A percentile compares a stretch with the other conserved stretches of the same genome.
Conservation (phyloP, 2,113 vertebrate genomes). For the Labrus mixtus region DNA sequence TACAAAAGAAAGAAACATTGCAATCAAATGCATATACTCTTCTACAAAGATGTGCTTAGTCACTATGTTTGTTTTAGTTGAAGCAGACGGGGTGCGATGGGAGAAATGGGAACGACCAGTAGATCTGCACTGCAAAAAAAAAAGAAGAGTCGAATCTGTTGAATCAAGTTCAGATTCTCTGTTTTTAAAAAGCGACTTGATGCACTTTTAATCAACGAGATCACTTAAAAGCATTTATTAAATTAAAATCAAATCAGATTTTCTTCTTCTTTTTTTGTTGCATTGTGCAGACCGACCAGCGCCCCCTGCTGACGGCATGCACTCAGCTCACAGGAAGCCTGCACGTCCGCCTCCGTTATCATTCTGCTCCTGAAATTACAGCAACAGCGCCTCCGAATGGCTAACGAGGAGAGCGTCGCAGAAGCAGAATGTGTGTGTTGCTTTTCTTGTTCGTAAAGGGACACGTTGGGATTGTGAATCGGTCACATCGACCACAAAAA, state of each 20-base stretch:
- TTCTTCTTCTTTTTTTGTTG: constrained; percentile 1
- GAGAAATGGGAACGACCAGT: constrained; percentile 57
- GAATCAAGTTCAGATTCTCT: constrained; percentile 11
- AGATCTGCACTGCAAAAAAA: constrained; percentile 51
- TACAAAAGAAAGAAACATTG: constrained; percentile 82
- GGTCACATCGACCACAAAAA: background rate
- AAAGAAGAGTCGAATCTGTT: background rate
- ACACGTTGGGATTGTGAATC: background rate
- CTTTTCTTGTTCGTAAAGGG: constrained; percentile 2
- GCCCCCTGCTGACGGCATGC: constrained; percentile 16
- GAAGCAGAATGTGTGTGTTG: constrained; percentile 1
- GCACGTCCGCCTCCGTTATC: constrained; percentile 12
- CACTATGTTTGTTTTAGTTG: constrained; percentile 70
- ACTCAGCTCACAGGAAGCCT: constrained; percentile 36
- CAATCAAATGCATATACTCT: constrained; percentile 86
- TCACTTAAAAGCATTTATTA: too few relatives aligned
- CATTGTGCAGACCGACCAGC: constrained; percentile 25
- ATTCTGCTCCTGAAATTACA: constrained; percentile 25
- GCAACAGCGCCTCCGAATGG: constrained; percentile 4
- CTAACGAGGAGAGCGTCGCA: background rate
- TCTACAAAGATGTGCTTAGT: constrained; percentile 88
- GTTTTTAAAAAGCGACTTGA: too few relatives aligned
- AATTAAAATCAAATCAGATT: too few relatives aligned
- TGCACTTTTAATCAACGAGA: too few relatives aligned
- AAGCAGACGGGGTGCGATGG: constrained; percentile 66